phyloP scores from a whole-genome alignment of 2,113 vertebrate species.

The Balaenoptera acutorostrata region DNA sequence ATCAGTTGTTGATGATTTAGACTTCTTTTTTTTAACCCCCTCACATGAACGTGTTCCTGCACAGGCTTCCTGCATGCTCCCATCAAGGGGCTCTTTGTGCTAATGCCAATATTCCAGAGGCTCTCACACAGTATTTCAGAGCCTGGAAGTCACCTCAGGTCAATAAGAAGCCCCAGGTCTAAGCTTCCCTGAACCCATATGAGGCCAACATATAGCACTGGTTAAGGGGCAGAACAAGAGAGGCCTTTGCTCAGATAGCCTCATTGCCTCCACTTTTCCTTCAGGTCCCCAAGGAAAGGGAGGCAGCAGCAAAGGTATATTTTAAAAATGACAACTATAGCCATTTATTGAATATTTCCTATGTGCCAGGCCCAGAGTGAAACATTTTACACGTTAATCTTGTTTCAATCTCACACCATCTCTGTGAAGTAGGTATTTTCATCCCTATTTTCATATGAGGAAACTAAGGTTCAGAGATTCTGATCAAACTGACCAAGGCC shows the following conservation, averaged over 20 bases:
- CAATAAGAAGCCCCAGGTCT: constrained; percentile 28
- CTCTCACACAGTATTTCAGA: constrained; percentile 1
- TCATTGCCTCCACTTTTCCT: background rate
- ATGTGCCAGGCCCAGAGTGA: background rate
- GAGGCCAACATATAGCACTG: background rate
- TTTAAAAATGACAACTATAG: constrained; percentile 24
- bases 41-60: constrained; percentile 49
- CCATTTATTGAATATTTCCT: constrained; percentile 2
- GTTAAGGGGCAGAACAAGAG: background rate
- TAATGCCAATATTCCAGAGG: constrained; percentile 68
- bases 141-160: constrained; percentile 62
- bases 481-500: constrained; percentile 28
- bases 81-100: constrained; percentile 42
- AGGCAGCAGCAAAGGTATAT: background rate
- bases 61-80: constrained; percentile 33
- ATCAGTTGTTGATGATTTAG: constrained; percentile 71
- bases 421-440: constrained; percentile 33
- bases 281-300: background rate
- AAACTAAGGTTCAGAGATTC: constrained; percentile 65
- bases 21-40: constrained; percentile 24
- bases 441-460: constrained; percentile 42
- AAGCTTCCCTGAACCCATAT: background rate
- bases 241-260: background rate
- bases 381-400: constrained; percentile 20
- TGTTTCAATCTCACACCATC: background rate